Evolutionary conservation across 2,888 invertebrate species (phyloP), one percentile per base, ranked within the genome.

Genomic region (Aplocera efformata): DNA sequence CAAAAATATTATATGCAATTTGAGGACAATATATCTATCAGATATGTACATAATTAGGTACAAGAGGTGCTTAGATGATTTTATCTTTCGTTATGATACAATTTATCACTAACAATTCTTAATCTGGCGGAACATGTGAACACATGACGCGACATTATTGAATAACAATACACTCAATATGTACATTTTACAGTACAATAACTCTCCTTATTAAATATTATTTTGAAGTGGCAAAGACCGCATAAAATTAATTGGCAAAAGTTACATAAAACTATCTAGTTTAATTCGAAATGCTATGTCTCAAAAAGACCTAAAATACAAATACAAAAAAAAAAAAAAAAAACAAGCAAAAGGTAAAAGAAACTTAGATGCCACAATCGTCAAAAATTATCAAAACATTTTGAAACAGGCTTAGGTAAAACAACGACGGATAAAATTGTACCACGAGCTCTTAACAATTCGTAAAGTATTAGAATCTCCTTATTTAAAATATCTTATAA

Each of bases 401-500:
- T 27, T 51, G 49, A 57, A 53, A 60, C 56, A 57, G 58, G 54
- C 53, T 53, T 48, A 27, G 41, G 43, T 53, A 54, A 53, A 60
- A 54, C 52, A 60, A 56, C 55, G 49, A 65, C 52, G 42, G 56
- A 63, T 59, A 58, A 69, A 67, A 72, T 67, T 75, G 72, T 75
- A 79, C 77, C 74, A 67, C 60, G 63, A 71, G 65, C 68, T 69
- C 67, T 66, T 64, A 70, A 68, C 62, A 69, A 67, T 59, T 60
- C 62, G 40, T 54, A 64, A 70, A 66, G 60, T 58, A 63, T 65
- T 69, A 73, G 70, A 76, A 68, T 68, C 69, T 73, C 67, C 66
- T 69, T 77, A 78, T 69, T 58, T 71, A 67, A 60, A 65, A 66
- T 79, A 81, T 65, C 69, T 76, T 80, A 80, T 63, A 63, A 66